These are phyloP conservation scores for Taeniopygia guttata DNA, from an alignment of 2,797 vertebrate genomes.

Conservation along the genomic window DNA sequence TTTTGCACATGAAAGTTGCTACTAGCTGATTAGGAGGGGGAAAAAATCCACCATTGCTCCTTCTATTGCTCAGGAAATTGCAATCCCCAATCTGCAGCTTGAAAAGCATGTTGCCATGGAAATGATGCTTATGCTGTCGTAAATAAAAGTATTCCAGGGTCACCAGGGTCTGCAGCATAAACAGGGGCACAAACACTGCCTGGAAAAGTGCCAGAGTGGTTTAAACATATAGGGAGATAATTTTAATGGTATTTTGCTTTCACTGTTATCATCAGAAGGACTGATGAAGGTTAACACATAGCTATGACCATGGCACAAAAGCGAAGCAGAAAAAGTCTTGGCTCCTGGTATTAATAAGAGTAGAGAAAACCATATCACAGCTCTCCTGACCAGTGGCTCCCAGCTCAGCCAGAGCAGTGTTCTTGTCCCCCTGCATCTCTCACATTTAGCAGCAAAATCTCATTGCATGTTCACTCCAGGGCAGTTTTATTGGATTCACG, in stretches of 20 bases:
- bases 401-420: neutral
- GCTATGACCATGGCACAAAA: neutral
- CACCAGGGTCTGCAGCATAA: conserved; percentile 72
- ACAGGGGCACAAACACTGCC: conserved; percentile 70
- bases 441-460: neutral
- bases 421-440: neutral
- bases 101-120: conserved; percentile 80
- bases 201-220: conserved; percentile 59
- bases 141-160: conserved; percentile 81
- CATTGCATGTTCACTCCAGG: neutral
- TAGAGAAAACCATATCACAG: neutral
- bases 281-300: conserved; percentile 1
- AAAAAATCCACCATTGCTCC: conserved; percentile 31
- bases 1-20: conserved; percentile 38
- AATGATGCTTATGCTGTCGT: conserved; percentile 75
- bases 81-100: conserved; percentile 69
- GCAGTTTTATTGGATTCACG: neutral
- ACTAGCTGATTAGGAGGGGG: neutral
- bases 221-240: conserved; percentile 40
- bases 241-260: conserved; percentile 7
- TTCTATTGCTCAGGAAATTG: conserved; percentile 70
- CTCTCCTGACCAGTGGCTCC: neutral
- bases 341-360: neutral
- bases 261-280: neutral
- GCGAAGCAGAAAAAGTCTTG: neutral